Evolutionary conservation across 1,140 invertebrate species (phyloP), one percentile per base, ranked within the genome.

Genomic region (Rhyacophila brunnea): DNA sequence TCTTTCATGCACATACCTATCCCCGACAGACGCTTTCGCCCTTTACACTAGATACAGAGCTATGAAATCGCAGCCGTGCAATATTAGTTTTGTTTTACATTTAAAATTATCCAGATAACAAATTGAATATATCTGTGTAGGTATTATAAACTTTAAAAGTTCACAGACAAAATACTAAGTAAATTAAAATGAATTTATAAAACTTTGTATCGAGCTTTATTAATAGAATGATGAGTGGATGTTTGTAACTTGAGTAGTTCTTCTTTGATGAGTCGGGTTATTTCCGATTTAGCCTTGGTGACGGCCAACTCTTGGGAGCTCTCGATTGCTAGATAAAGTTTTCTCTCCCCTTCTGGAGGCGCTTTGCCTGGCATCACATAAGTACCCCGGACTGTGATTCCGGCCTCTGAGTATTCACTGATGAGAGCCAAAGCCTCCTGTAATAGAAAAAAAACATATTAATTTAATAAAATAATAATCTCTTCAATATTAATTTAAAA

Each of bases 291-390:
- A 1, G 98, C 98, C 78, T 98, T 98, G 43, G 93, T 92, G 0
- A 99, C 93, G 7, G 96, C 93, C 45, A 98, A 81, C 74, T 99
- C 96, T 68, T 91, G 96, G 0, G 95, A 96, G 57, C 95, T 97
- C 73, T 99, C 97, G 69, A 99, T 98, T n/a, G 96, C 95, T 36
- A 99, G 80, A 74, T 98, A 99, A 0, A 99, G 79, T 72, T 98
- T 99, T 10, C 96, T 80, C 67, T 99, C 98, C 9, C 95, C 96
- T 65, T 98, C 96, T 0, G 93, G 92, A 0, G 89, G 87, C 14
- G 84, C 79, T 73, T 96, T 96, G n/a, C 93, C 92, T 7, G 90
- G 81, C 0, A 87, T 90, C 45, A 95, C 94, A 71, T 95, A 99
- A 0, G 96, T 98, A n/a, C 98, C 98, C 32, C 97, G 83, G 0